Conservation (phyloP, 2,888 invertebrate genomes). For the Silvanus unidentatus region DNA sequence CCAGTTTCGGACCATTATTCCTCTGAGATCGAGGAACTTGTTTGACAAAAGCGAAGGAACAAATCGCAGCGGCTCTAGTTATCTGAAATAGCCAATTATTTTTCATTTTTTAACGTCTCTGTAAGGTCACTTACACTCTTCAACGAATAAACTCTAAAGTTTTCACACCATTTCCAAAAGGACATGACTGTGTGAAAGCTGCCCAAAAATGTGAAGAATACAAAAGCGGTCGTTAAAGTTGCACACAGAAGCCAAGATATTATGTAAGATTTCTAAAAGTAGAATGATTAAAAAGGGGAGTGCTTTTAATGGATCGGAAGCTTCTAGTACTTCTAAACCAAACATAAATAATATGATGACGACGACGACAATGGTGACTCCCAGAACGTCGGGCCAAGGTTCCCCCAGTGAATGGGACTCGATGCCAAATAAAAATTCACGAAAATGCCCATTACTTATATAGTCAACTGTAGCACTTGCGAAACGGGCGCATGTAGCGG, state of each 20-base stretch:
- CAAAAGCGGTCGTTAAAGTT: slow-evolving; percentile 37
- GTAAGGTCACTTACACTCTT: slow-evolving; percentile 29
- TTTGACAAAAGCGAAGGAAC: slow-evolving; percentile 44
- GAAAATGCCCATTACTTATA: slow-evolving; percentile 54
- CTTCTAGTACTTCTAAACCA: slow-evolving; percentile 53
- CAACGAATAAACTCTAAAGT: slow-evolving; percentile 35
- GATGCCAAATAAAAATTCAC: slow-evolving; percentile 56
- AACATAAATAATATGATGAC: slow-evolving; percentile 59
- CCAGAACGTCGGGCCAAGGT: slow-evolving; percentile 60
- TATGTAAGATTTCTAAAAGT: slow-evolving; percentile 44
- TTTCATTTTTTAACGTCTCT: neutral
- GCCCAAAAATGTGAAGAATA: slow-evolving; percentile 44
- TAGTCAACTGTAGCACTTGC: slow-evolving; percentile 60
- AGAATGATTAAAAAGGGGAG: too few relatives aligned
- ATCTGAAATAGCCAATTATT: slow-evolving; percentile 34
- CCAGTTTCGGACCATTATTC: slow-evolving; percentile 32
- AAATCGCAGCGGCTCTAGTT: slow-evolving; percentile 42
- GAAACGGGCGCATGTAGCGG: slow-evolving; percentile 57
- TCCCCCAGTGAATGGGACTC: slow-evolving; percentile 55
- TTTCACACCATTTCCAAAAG: slow-evolving; percentile 41
- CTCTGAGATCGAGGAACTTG: slow-evolving; percentile 34
- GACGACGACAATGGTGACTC: slow-evolving; percentile 56
- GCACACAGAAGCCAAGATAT: slow-evolving; percentile 40
- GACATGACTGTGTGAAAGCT: slow-evolving; percentile 42
- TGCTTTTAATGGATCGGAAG: neutral